Evolutionary conservation across 1,140 invertebrate genomes (phyloP).

Genomic region (Pararge aegeria): DNA sequence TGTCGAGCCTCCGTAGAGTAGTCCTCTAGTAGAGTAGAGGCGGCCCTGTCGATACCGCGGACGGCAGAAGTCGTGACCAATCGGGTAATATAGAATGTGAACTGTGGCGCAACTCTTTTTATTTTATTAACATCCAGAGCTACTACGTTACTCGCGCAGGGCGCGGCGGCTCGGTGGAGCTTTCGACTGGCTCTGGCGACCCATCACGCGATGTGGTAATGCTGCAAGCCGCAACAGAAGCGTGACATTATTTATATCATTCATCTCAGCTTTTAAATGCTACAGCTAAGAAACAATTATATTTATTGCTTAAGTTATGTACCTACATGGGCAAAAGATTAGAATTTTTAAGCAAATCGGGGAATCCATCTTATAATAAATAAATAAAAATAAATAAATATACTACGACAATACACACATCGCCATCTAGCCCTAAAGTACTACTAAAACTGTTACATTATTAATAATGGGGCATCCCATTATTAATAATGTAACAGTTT

Average conservation of each 20-base stretch:
- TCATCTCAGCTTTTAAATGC: neutral
- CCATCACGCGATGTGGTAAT: conserved; percentile 11
- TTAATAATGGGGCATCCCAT: no score
- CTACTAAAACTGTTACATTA: no score
- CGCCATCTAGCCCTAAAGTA: no score
- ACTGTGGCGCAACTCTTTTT: conserved; percentile 18
- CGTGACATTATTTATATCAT: neutral
- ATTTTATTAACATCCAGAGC: conserved; percentile 14
- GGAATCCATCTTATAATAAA: no score
- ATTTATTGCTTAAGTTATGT: no score
- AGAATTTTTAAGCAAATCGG: no score
- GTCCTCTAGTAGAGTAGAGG: neutral
- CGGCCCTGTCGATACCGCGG: neutral
- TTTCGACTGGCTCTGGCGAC: neutral
- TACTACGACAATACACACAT: no score
- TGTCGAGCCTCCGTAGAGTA: no score
- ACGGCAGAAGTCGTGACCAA: conserved; percentile 31
- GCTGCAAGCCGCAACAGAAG: neutral
- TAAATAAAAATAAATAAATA: no score
- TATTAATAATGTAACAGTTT: no score
- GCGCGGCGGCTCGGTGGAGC: neutral
- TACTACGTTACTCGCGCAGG: neutral
- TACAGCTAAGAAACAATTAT: neutral
- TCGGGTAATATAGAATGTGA: conserved; percentile 29
- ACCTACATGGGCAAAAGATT: no score